A percentile compares a stretch with the other conserved stretches of the same genome.
These are phyloP conservation scores for Trinorchestia longiramus DNA, from an alignment of 1,140 invertebrate species.

Conservation along the genomic window DNA sequence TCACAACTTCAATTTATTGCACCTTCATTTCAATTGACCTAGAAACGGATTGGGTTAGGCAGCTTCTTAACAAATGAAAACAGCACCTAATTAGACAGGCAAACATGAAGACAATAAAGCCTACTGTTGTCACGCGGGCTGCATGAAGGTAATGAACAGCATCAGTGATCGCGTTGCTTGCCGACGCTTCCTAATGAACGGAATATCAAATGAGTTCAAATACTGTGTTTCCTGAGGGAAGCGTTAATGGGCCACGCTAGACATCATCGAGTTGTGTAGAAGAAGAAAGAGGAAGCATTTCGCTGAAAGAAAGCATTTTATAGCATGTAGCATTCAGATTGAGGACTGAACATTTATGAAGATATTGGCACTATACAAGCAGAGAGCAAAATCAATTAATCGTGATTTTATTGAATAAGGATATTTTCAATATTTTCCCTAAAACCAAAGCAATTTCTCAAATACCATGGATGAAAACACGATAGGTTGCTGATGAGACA, in stretches of 20 bases:
- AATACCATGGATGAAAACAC: no score
- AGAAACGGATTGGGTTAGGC: not conserved
- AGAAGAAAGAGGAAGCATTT: no score
- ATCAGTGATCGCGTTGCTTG: not conserved
- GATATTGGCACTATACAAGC: no score
- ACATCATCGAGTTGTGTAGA: no score
- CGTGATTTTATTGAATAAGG: no score
- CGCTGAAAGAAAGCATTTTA: no score
- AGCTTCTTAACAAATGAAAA: not conserved
- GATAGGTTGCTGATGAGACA: no score
- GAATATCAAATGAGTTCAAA: not conserved
- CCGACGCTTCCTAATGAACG: not conserved
- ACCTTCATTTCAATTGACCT: not conserved
- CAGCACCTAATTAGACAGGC: not conserved
- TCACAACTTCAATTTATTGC: not conserved
- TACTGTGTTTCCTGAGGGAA: not conserved
- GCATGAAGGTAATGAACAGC: not conserved
- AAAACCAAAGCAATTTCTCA: no score
- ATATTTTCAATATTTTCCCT: no score
- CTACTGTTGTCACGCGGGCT: not conserved
- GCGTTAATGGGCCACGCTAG: not conserved
- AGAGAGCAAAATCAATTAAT: no score
- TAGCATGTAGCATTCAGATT: no score
- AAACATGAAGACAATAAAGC: not conserved
- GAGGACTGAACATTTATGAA: no score